Conservation (phyloP, 1,140 invertebrate genomes). For the Drosophila hydei region DNA sequence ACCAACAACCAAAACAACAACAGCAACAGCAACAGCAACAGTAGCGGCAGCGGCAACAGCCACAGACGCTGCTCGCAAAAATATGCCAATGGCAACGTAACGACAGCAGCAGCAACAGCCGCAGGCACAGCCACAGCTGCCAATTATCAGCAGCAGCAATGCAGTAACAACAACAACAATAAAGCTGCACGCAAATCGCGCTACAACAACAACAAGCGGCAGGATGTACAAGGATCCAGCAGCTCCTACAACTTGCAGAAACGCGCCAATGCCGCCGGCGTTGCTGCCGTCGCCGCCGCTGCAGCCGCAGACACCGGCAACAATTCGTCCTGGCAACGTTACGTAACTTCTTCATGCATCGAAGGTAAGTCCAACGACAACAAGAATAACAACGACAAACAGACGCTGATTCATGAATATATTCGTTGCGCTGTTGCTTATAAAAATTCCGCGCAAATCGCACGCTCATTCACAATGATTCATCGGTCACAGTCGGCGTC, state of each 20-base stretch:
- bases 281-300: background rate
- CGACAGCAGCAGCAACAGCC: constrained; percentile 25
- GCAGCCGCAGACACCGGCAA: constrained; percentile 2
- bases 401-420: constrained; percentile 45
- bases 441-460: constrained; percentile 66
- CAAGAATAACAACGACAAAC: background rate
- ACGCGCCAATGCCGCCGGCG: constrained; percentile 32
- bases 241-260: constrained; percentile 51
- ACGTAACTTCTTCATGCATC: constrained; percentile 70
- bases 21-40: background rate
- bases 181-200: constrained; percentile 47
- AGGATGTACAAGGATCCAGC: background rate
- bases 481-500: constrained; percentile 19
- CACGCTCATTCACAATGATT: constrained; percentile 47
- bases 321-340: constrained; percentile 48
- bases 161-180: constrained; percentile 20
- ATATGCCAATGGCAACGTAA: constrained; percentile 43
- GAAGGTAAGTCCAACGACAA: constrained; percentile 56
- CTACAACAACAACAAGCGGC: constrained; percentile 47
- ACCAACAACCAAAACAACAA: constrained; percentile 10
- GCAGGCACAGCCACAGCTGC: constrained; percentile 38
- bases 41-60: constrained; percentile 12
- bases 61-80: constrained; percentile 63
- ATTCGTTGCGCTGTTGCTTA: constrained; percentile 5
- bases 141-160: constrained; percentile 16